Conservation (phyloP, 2,113 vertebrate species). For the Apteryx owenii region DNA sequence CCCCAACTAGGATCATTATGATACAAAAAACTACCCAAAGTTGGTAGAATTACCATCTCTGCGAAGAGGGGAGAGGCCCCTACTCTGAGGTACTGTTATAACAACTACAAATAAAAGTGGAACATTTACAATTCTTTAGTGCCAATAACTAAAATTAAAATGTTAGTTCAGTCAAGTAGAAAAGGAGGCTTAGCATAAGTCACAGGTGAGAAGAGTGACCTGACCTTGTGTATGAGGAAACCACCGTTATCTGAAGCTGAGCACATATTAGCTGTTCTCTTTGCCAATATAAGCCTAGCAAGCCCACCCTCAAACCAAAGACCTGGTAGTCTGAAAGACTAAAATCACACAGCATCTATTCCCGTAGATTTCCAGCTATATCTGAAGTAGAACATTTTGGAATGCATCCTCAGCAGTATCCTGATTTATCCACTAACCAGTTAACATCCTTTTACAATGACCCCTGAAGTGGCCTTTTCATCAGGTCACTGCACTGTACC, state of each 20-base stretch:
- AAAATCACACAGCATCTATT: not conserved
- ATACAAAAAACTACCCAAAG: too few species aligned
- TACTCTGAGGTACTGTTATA: too few species aligned
- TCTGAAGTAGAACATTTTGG: not conserved
- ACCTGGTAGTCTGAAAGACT: not conserved
- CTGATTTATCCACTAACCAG: not conserved
- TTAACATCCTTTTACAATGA: not conserved
- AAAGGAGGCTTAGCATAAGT: not conserved
- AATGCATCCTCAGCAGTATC: not conserved
- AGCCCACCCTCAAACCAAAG: not conserved
- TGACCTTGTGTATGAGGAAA: not conserved
- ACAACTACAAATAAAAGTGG: too few species aligned
- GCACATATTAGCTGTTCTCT: too few species aligned
- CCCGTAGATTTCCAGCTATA: not conserved
- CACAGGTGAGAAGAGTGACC: not conserved
- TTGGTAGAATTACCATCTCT: too few species aligned
- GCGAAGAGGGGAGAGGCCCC: too few species aligned
- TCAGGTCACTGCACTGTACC: not conserved
- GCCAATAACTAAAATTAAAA: too few species aligned
- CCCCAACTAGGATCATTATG: too few species aligned
- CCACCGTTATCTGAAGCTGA: fast-evolving
- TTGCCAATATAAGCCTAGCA: not conserved
- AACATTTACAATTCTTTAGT: too few species aligned
- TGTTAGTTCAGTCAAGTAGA: too few species aligned
- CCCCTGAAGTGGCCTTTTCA: not conserved